Evolutionary conservation across 2,113 vertebrate species (phyloP), one percentile per base, ranked within the genome.

Genomic region (Rhagologus leucostigma): DNA sequence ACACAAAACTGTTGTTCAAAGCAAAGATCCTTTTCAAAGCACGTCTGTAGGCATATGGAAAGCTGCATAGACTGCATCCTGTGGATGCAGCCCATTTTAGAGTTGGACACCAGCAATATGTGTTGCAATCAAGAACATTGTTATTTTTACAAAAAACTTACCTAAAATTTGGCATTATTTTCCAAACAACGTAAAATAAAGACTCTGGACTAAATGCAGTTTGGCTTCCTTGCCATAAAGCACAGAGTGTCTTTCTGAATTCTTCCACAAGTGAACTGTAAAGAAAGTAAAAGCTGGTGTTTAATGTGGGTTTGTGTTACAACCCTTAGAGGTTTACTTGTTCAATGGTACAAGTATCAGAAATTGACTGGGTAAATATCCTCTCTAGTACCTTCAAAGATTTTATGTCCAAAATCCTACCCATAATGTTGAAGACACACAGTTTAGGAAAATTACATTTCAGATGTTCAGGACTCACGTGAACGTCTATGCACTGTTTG

Each of bases 91-190:
- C 16, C 59, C 32, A 20, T 69, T 86, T 63, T 37, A 60, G 47
- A 85, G 29, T 29, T 77, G 52, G 26, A 83, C 21, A 80, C 7
- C 60, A 90, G 46, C 63, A 59, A 56, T 15, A 50, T 10, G 27
- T 63, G 30, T 22, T 65, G 68, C 46, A 84, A 53, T 39, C 21
- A 53, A 65, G 56, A 63, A 59, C 26, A n/a, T 3, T 18, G 8
- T 24, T 29, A 26, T 49, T 74, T 57, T 68, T 42, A 15, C 39
- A 52, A 56, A 59, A 77, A 79, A 96, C 97, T 93, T 98, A 99
- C 99, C 99, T 99, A 97, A 99, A 99, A 98, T 99, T 99, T 78
- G 99, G 99, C 99, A 99, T 99, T 96, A 99, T 99, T 98, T 99
- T 99, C 99, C 99, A 99, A 96, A 99, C 98, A 71, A 99, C 99